Percentiles rank a stretch among this genome's conserved stretches.
Conservation (phyloP, 2,797 vertebrate genomes). For the Lepus townsendii region DNA sequence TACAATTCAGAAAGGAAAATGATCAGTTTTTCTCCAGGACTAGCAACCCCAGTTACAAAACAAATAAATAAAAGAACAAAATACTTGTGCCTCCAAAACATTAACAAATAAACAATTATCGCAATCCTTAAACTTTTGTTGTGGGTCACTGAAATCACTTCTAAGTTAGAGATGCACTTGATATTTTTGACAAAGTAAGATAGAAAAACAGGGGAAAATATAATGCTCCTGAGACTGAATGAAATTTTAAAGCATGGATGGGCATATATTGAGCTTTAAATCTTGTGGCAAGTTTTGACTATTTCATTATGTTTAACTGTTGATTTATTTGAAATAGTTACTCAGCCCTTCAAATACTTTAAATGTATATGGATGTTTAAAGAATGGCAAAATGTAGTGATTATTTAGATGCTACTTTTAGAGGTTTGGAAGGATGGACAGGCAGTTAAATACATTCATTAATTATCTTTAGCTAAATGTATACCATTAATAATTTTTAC, state of each 20-base stretch:
- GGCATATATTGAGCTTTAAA: background rate
- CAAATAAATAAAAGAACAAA: constrained; percentile 63
- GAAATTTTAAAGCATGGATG: background rate
- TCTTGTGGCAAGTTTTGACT: background rate
- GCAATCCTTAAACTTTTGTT: background rate
- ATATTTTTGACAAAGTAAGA: constrained; percentile 16
- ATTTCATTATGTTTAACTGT: background rate
- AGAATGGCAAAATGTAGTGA: background rate
- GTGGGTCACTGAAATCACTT: constrained; percentile 39
- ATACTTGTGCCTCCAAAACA: background rate
- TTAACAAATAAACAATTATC: constrained; percentile 57
- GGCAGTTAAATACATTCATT: background rate
- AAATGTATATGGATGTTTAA: background rate
- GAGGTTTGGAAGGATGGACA: background rate
- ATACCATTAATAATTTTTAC: too few relatives aligned
- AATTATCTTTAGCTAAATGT: background rate
- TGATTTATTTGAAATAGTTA: constrained; percentile 18
- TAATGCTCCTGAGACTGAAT: background rate
- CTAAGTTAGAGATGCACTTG: constrained; percentile 28
- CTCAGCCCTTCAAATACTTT: background rate
- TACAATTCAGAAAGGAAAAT: constrained; percentile 34
- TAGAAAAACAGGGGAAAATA: background rate
- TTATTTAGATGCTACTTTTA: constrained; percentile 8
- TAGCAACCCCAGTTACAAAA: constrained; percentile 39
- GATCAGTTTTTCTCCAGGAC: constrained; percentile 50